Evolutionary conservation across 2,797 vertebrate species (phyloP).

Genomic region (Leptatherina wallacei): DNA sequence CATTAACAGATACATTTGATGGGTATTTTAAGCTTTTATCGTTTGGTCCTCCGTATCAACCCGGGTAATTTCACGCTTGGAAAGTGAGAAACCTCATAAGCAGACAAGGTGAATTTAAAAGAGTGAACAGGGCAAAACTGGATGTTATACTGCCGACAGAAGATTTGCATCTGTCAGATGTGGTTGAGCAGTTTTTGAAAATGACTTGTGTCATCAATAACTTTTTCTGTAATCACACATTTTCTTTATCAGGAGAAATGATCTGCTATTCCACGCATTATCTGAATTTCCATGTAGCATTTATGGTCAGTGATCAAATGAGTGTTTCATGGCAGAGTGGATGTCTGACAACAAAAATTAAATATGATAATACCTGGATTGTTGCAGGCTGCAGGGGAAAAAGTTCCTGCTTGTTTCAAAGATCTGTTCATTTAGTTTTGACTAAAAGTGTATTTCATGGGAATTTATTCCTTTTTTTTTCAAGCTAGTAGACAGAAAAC

Average conservation of each 20-base stretch:
- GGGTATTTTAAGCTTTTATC: background rate
- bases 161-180: background rate
- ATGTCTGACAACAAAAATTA: background rate
- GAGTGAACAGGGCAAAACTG: background rate
- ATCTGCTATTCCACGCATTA: background rate
- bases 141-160: background rate
- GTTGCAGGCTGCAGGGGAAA: conserved; percentile 12
- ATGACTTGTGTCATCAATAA: background rate
- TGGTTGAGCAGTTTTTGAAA: conserved; percentile 2
- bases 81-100: conserved; percentile 1
- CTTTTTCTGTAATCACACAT: background rate
- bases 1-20: background rate
- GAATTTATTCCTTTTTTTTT: background rate
- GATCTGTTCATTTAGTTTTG: background rate
- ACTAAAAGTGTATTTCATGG: background rate
- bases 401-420: background rate
- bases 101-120: conserved; percentile 11
- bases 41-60: background rate
- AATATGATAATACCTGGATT: background rate
- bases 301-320: background rate
- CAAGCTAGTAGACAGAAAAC: background rate
- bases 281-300: background rate
- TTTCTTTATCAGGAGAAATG: background rate
- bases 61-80: background rate
- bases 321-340: conserved; percentile 3